Evolutionary conservation across 1,140 invertebrate genomes (phyloP).

Genomic region (Scaptodrosophila lebanonensis): DNA sequence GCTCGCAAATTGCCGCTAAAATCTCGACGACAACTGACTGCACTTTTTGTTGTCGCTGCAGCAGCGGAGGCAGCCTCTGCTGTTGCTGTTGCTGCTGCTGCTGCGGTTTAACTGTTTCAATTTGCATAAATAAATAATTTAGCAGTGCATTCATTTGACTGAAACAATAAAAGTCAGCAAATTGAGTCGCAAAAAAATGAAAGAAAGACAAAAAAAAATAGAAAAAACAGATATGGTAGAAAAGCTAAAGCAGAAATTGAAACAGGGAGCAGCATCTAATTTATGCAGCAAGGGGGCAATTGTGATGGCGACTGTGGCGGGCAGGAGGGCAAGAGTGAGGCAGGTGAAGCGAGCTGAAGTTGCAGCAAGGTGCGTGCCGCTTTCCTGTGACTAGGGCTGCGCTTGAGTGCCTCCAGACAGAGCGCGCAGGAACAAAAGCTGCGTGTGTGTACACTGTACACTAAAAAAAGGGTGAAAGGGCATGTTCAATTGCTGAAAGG

Average conservation of each 20-base stretch:
- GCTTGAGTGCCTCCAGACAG: too few species aligned
- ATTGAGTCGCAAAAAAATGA: conserved; percentile 64
- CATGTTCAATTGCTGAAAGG: too few species aligned
- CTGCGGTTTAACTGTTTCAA: conserved; percentile 63
- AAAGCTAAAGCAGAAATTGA: background rate
- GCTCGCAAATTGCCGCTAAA: conserved; percentile 39
- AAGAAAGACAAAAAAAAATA: conserved; percentile 10
- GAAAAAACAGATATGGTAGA: background rate
- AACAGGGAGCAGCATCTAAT: conserved; percentile 34
- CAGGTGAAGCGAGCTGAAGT: background rate
- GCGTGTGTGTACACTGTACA: too few species aligned
- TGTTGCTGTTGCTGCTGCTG: conserved; percentile 4
- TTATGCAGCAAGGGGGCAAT: conserved; percentile 44
- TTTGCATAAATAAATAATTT: conserved; percentile 75
- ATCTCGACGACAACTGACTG: conserved; percentile 5
- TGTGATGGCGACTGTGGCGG: background rate
- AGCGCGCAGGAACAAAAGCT: too few species aligned
- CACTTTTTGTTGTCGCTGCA: conserved; percentile 36
- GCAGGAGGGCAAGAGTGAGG: too few species aligned
- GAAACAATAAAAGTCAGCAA: conserved; percentile 63
- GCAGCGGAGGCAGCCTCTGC: too few species aligned
- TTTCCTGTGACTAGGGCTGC: too few species aligned
- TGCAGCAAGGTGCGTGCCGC: conserved; percentile 51
- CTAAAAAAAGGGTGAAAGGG: too few species aligned
- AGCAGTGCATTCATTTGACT: conserved; percentile 40